Evolutionary conservation across 2,113 vertebrate genomes (phyloP).

Genomic region (Lepus americanus): DNA sequence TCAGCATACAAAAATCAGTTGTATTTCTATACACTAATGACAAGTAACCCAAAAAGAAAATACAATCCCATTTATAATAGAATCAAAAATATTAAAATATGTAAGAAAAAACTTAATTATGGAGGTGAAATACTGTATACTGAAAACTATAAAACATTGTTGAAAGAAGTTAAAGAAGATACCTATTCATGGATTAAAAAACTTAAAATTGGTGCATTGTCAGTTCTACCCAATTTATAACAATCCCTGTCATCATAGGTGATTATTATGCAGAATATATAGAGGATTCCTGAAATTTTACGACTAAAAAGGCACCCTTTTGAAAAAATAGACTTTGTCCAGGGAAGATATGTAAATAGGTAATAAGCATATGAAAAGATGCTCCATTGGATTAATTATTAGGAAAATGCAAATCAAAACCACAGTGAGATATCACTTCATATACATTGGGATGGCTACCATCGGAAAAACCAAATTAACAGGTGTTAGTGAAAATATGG

Average conservation of each 20-base stretch:
- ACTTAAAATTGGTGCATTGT: background rate
- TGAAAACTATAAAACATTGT: background rate
- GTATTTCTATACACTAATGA: background rate
- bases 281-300: background rate
- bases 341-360: too few species aligned
- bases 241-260: accelerated
- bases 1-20: background rate
- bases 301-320: background rate
- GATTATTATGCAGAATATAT: background rate
- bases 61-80: background rate
- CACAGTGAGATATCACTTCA: background rate
- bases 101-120: background rate
- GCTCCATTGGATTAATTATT: background rate
- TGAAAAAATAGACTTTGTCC: background rate
- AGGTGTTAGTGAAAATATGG: background rate
- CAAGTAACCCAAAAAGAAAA: background rate
- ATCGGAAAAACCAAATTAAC: too few species aligned
- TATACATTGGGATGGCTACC: background rate
- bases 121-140: background rate
- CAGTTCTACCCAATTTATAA: background rate
- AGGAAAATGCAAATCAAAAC: background rate
- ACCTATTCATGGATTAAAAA: background rate
- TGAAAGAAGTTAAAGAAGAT: background rate
- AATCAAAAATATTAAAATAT: background rate
- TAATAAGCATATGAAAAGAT: background rate